Base-by-base conservation (phyloP, 2,888 invertebrate species). In the Siphonodentalium dalli region DNA sequence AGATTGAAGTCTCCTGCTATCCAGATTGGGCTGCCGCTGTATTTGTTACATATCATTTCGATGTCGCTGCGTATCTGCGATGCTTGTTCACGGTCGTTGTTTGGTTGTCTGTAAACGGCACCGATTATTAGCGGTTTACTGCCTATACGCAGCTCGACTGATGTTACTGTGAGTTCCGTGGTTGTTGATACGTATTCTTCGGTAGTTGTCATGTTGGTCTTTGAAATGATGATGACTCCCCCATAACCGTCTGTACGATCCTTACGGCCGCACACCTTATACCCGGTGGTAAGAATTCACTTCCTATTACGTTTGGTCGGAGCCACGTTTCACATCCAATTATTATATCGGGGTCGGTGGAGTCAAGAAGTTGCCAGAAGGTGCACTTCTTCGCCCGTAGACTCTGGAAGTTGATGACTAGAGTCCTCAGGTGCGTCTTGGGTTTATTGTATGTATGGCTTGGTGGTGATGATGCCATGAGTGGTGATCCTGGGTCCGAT, bases 241-340 rank as follows among this genome's bases (percentile, higher is more conserved):
- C 44, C 45, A 31, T 55, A 55, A 2, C 41, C 46, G 35, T 55
- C 55, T 21, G 37, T 15, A 28, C 45, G 39, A 15, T 49, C 45
- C 29, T 45, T 55, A 3, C 55, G 34, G 23, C 35, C 23, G 8
- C 41, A 15, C 50, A 50, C 11, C 29, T 26, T 20, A 40, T 43
- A 31, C 40, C 49, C 9, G 34, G 11, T 27, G 50, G 55, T 2
- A 50, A 26, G 28, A 45, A 20, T 20, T 46, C 50, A 21, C 33
- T 31, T 21, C 33, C 42, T 18, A 37, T 4, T 11, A 55, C 24
- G n/a, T 34, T 28, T 13, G 45, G 35, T 3, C 35, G 28, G 15
- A 46, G 28, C 45, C 49, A 55, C 4, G 46, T 50, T 37, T 55
- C 55, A 40, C 45, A 35, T n/a, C 44, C 55, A 35, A 39, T 35